Evolutionary conservation across 2,797 vertebrate species (phyloP), one percentile per base, ranked within the genome.

Genomic region (Cetoscarus ocellatus): DNA sequence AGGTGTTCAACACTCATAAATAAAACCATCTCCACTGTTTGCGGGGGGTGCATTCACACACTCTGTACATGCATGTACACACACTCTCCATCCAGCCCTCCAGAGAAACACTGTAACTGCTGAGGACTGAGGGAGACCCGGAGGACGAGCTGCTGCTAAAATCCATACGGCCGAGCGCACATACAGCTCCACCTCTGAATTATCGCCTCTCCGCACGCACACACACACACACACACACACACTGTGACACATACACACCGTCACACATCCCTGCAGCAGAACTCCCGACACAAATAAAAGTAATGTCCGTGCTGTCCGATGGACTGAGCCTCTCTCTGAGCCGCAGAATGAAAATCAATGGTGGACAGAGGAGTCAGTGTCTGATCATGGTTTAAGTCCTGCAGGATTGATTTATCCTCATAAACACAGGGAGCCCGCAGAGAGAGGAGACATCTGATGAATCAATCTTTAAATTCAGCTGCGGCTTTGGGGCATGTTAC

Each of bases 281-380:
- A 48, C 72, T 79, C 70, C 70, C 15, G 14, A 85, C 80, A 89
- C 83, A 82, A 77, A 82, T 80, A 59, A 77, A 77, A 83, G 73
- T 42, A 51, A 67, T 82, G 84, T 88, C 70, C 18, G 14, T 72
- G 85, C 61, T 71, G 71, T 81, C 52, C 47, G 45, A 67, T 73
- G 39, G 6, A 10, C 44, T n/a, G 10, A 3, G 3, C 10, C 8
- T 75, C 19, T 75, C 43, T 72, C 50, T 0, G 49, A 57, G 57
- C 49, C 1, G 61, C n/a, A 77, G 47, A 77, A 71, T 84, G 35
- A 73, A 83, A 89, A 86, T 91, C 82, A 82, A 80, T 86, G 45
- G 6, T 7, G 6, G 4, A 73, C 71, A 70, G 34, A 61, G 39
- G 50, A 59, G 10, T 57, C 44, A 34, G 0, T 80, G 75, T 87